These are phyloP conservation scores for Heterodera carotae DNA, from an alignment of 1,140 invertebrate species.

Conservation along the genomic window DNA sequence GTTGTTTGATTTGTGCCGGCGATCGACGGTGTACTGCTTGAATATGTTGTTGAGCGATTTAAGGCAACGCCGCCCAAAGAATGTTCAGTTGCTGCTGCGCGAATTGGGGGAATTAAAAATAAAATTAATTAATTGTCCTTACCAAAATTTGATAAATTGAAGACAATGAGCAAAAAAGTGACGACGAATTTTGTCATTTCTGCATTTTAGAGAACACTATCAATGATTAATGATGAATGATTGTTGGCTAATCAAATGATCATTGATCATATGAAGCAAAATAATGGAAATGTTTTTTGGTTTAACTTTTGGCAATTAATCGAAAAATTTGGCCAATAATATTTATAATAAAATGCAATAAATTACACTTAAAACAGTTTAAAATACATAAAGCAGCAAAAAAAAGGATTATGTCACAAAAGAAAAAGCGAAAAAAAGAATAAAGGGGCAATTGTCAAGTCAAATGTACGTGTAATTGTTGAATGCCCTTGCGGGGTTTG, in stretches of 20 bases:
- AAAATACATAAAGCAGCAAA: neutral
- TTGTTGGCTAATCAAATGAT: too few species aligned
- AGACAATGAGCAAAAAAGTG: neutral
- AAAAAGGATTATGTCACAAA: neutral
- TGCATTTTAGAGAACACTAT: too few species aligned
- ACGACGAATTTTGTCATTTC: neutral
- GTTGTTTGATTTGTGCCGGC: too few species aligned
- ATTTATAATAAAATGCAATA: neutral
- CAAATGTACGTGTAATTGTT: slow-evolving; percentile 2
- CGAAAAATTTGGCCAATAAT: slow-evolving; percentile 4
- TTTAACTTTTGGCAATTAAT: neutral
- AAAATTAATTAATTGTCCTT: too few species aligned
- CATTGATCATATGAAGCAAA: neutral
- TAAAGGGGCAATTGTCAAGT: too few species aligned
- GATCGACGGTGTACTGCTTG: too few species aligned
- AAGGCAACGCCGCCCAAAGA: too few species aligned
- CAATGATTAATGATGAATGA: too few species aligned
- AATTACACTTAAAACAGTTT: neutral
- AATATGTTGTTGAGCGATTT: too few species aligned
- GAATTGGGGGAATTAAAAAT: too few species aligned
- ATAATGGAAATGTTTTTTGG: neutral
- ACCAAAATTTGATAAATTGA: neutral
- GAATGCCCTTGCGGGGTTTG: neutral
- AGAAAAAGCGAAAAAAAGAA: neutral
- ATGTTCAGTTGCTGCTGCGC: too few species aligned